Evolutionary conservation across 2,888 invertebrate genomes (phyloP).

Genomic region (Dyspetes luteomarginatus): DNA sequence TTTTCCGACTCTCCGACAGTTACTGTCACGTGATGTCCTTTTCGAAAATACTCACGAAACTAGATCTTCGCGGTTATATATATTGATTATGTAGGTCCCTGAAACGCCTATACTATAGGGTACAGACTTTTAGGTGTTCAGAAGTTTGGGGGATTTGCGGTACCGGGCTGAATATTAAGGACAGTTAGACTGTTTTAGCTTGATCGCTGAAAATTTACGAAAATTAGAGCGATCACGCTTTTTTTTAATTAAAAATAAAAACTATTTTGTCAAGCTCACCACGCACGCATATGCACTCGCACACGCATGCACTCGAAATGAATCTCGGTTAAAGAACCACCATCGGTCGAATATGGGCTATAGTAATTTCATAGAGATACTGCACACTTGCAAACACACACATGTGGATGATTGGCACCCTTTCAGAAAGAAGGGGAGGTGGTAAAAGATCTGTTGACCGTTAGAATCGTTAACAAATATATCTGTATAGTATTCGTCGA

Average conservation of each 20-base stretch:
- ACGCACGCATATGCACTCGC: too few relatives aligned
- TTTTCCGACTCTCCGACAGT: background rate
- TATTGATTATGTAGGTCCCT: too few relatives aligned
- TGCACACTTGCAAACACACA: background rate
- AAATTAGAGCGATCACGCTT: too few relatives aligned
- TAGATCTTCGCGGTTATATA: background rate
- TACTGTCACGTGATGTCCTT: background rate
- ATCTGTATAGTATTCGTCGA: background rate
- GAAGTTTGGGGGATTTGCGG: too few relatives aligned
- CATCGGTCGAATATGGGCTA: slow-evolving; percentile 50
- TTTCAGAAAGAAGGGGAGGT: slow-evolving; percentile 28
- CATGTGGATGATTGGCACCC: slow-evolving; percentile 62
- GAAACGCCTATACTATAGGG: too few relatives aligned
- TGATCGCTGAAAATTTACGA: too few relatives aligned
- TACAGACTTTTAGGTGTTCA: too few relatives aligned
- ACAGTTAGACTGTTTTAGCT: too few relatives aligned
- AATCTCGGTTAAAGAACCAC: slow-evolving; percentile 29
- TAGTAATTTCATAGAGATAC: slow-evolving; percentile 55
- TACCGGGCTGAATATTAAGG: too few relatives aligned
- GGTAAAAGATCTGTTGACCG: slow-evolving; percentile 20
- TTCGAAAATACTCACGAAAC: background rate
- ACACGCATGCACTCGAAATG: slow-evolving; percentile 35
- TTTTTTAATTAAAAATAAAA: too few relatives aligned
- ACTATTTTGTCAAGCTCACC: too few relatives aligned
- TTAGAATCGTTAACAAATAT: slow-evolving; percentile 38